Base-by-base conservation (phyloP, 2,113 vertebrate species). In the Gnathonemus echidnorhynchus region DNA sequence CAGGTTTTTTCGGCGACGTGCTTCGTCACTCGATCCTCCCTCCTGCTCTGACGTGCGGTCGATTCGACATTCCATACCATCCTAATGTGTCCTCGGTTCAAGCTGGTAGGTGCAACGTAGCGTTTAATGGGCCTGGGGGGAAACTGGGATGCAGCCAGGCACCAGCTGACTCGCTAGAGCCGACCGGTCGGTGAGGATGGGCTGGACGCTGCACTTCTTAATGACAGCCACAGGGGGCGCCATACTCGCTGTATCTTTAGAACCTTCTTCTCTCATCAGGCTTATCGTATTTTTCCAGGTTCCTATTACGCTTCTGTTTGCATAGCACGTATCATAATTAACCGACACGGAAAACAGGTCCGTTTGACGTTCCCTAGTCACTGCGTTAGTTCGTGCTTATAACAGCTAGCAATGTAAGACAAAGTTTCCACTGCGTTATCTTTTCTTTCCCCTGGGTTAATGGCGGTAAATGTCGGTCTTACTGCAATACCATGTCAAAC, bases 311-410 rank as follows among this genome's bases (percentile, higher is more conserved):
- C 17, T 27, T 24, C 4, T 31, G 50, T 86, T 62, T 62, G 74
- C 89, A 48, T 24, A 85, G 85, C 27, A 11, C 48, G 11, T 52
- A 74, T 90, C 56, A 50, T 74, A 90, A 90, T 90, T 90, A 70
- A 87, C 87, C 80, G 70, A 86, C 56, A 62, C 27, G 58, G 24
- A 50, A 86, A 49, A 66, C 39, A 4, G 39, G 88, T 35, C 15
- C 24, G 1, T 17, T 31, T 77, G 35, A 77, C 52, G 50, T 13
- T 39, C 48, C 70, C 66, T 45, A 52, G 17, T 49, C 46, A 35
- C 27, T 21, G n/a, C 49, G 35, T 53, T 89, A 89, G 24, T 58
- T 88, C 58, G 9, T 88, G 42, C 66, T 88, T 27, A 48, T 27
- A 66, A 88, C 53, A 66, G 86, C 31, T 42, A 58, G 53, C 35